These are phyloP conservation scores for Carettochelys insculpta DNA, from an alignment of 2,113 vertebrate species.

Conservation along the genomic window DNA sequence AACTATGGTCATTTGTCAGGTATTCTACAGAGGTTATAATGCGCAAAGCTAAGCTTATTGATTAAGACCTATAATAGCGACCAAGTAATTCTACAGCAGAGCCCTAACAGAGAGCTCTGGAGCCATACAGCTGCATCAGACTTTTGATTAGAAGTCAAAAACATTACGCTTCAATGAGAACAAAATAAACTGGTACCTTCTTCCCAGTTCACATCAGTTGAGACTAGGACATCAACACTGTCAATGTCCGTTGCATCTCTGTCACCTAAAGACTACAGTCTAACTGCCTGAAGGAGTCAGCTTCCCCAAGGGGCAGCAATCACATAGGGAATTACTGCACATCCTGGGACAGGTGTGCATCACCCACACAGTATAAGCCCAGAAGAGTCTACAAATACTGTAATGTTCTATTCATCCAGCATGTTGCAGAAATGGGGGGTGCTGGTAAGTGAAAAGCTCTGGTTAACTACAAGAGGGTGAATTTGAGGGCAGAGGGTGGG, in stretches of 20 bases:
- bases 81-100: accelerated
- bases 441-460: too few relatives aligned
- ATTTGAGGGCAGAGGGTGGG: too few relatives aligned
- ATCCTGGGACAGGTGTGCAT: background rate
- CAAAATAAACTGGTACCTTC: accelerated
- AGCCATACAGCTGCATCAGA: background rate
- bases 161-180: too few relatives aligned
- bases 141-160: background rate
- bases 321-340: background rate
- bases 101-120: accelerated
- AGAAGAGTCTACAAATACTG: background rate
- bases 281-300: too few relatives aligned
- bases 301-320: background rate
- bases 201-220: too few relatives aligned
- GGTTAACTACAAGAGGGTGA: too few relatives aligned
- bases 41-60: accelerated
- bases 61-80: accelerated
- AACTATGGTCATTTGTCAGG: background rate
- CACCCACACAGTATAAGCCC: background rate
- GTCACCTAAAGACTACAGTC: too few relatives aligned
- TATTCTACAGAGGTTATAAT: accelerated
- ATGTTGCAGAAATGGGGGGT: too few relatives aligned
- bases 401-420: too few relatives aligned
- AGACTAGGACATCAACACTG: background rate
- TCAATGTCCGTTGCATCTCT: background rate